Percentiles rank a stretch among this genome's conserved stretches.
These are phyloP conservation scores for Pycnonotus jocosus DNA, from an alignment of 2,113 vertebrate species.

Conservation along the genomic window DNA sequence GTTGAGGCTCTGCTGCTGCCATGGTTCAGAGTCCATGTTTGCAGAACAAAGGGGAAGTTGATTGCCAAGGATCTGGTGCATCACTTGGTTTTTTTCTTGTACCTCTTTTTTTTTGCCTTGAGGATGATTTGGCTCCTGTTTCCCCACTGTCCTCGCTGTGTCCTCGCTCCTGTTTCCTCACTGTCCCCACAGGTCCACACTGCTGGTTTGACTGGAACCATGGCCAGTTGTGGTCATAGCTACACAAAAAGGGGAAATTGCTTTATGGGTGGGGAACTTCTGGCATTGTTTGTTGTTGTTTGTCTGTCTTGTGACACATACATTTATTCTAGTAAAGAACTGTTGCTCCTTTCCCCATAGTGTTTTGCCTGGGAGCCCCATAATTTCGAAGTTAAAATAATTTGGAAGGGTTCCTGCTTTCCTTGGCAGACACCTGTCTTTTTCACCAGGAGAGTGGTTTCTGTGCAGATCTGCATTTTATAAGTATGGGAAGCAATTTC, in stretches of 20 bases:
- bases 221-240: too few species aligned
- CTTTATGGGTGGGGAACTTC: too few species aligned
- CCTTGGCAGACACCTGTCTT: background rate
- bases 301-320: background rate
- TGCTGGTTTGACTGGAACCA: background rate
- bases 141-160: too few species aligned
- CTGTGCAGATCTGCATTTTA: background rate
- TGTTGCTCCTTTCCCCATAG: too few species aligned
- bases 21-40: background rate
- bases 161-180: background rate
- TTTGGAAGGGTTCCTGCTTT: background rate
- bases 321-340: background rate
- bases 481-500: background rate
- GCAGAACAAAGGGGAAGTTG: background rate
- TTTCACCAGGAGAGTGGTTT: background rate
- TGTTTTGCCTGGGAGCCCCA: background rate
- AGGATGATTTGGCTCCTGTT: background rate
- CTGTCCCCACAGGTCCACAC: rapidly evolving
- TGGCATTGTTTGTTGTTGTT: background rate
- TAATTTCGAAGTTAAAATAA: background rate
- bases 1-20: background rate
- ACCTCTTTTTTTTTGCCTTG: background rate
- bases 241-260: background rate
- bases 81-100: background rate
- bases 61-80: background rate